Base-by-base conservation (phyloP, 2,888 invertebrate species). In the Icerya purchasi region DNA sequence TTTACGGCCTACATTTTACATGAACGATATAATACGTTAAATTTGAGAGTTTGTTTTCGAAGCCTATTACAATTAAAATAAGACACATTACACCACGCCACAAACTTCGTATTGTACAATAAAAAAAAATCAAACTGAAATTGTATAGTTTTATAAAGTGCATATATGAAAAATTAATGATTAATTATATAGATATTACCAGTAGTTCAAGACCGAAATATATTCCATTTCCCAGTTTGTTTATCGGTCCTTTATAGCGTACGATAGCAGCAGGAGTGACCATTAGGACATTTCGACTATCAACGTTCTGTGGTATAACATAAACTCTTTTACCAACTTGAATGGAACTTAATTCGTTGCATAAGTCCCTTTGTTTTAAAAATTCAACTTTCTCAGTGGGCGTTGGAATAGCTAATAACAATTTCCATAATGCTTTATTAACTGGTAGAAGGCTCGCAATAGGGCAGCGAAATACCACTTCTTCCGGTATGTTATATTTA, bases 261-360 rank as follows among this genome's bases (percentile, higher is more conserved):
- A 36, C 36, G 14, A 36, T 14, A 5, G 36, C 36, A 14, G 36
- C 36, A 14, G 36, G 36, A 36, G 8, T 60, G 53, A 65, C 61
- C n/a, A 65, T 65, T 59, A 61, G 58, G 54, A 64, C 63, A 23
- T 59, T 61, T 53, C 59, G 52, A 57, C 49, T 51, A 52, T 62
- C 56, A 19, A 59, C 25, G 54, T 59, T 61, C 57, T 62, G 61
- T 24, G 59, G 61, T n/a, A 63, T 55, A 55, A 66, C 63, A 49
- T 62, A 60, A 2, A 68, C 67, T 52, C 61, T 56, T 49, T 59
- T 61, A 23, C 66, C 66, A 53, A 65, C 61, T 50, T 64, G 58
- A 53, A 67, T 62, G 25, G 60, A 54, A 36, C 62, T 60, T 36
- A 68, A 61, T 61, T 67, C 63, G 51, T 65, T 59, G 55, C 64